Percentiles rank a stretch among this genome's conserved stretches.
These are phyloP conservation scores for Eristalis arbustorum DNA, from an alignment of 2,888 invertebrate genomes.

Conservation along the genomic window DNA sequence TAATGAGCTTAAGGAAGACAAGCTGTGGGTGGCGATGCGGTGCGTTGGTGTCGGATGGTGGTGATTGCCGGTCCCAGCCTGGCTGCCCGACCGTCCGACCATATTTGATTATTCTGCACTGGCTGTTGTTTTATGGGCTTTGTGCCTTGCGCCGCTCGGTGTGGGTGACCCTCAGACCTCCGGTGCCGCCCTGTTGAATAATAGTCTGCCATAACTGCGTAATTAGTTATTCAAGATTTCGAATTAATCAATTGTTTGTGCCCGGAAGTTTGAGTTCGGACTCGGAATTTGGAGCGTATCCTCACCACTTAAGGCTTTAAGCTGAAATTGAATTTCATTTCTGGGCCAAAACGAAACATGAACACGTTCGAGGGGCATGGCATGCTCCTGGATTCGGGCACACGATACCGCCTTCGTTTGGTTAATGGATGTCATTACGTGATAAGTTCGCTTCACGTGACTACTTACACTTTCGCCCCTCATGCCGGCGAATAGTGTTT, in stretches of 20 bases:
- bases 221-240: slow-evolving; percentile 70
- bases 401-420: background rate
- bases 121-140: slow-evolving; percentile 24
- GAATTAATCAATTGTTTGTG: slow-evolving; percentile 61
- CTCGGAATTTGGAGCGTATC: background rate
- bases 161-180: background rate
- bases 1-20: slow-evolving; percentile 59
- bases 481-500: background rate
- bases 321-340: background rate
- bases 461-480: background rate
- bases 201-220: slow-evolving; percentile 43
- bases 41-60: background rate
- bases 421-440: slow-evolving; percentile 8
- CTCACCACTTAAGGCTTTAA: background rate
- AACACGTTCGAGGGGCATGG: background rate
- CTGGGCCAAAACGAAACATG: background rate
- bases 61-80: background rate
- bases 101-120: slow-evolving; percentile 24
- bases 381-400: background rate
- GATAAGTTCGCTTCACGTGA: background rate
- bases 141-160: too few species aligned
- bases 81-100: background rate
- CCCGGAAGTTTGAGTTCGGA: slow-evolving; percentile 18
- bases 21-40: background rate
- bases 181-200: slow-evolving; percentile 25